Conservation (phyloP, 2,888 invertebrate genomes). For the Strigamia crassipes region DNA sequence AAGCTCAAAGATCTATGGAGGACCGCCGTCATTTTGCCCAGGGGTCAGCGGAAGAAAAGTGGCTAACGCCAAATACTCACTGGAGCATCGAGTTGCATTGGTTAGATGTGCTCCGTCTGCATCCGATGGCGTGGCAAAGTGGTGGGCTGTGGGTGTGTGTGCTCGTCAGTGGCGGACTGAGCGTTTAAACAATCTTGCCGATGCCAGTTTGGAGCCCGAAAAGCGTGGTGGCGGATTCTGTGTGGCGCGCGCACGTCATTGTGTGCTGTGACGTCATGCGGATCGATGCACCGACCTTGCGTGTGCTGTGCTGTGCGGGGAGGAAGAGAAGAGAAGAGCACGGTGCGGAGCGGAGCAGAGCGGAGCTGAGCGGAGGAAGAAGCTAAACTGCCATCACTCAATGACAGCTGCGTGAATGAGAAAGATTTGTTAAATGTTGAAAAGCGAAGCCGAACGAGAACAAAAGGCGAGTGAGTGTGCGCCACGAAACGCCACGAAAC, state of each 20-base stretch:
- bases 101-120: constrained; percentile 17
- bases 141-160: neutral
- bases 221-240: constrained; percentile 40
- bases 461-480: neutral
- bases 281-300: constrained; percentile 38
- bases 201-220: constrained; percentile 37
- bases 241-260: constrained; percentile 40
- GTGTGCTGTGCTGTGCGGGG: constrained; percentile 32
- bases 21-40: constrained; percentile 40
- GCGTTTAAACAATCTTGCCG: constrained; percentile 34
- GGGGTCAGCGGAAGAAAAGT: constrained; percentile 25
- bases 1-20: constrained; percentile 32
- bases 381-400: constrained; percentile 29
- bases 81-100: constrained; percentile 33
- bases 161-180: constrained; percentile 23
- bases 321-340: constrained; percentile 31
- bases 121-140: constrained; percentile 23
- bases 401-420: constrained; percentile 6
- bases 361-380: constrained; percentile 10
- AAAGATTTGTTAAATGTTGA: neutral
- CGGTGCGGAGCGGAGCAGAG: neutral
- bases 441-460: neutral
- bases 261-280: constrained; percentile 24
- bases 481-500: neutral
- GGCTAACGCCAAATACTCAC: constrained; percentile 4